A percentile compares a stretch with the other conserved stretches of the same genome.
Evolutionary conservation across 2,113 vertebrate genomes (phyloP).

Genomic region (Aythya baeri): DNA sequence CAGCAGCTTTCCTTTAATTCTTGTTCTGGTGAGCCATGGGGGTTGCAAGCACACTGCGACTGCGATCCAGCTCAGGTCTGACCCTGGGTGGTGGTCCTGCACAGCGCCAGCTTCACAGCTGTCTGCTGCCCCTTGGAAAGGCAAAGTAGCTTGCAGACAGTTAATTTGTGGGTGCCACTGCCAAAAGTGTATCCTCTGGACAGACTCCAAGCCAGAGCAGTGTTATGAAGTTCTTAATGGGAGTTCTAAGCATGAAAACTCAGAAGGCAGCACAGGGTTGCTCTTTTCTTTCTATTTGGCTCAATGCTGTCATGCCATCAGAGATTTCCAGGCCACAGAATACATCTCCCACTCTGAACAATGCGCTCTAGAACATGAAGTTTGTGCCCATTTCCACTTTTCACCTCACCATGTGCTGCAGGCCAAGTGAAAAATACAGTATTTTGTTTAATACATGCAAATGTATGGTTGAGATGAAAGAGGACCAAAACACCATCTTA

Average conservation of each 20-base stretch:
- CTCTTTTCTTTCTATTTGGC: not conserved
- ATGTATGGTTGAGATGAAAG: accelerated
- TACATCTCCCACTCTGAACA: not conserved
- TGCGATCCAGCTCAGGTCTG: not conserved
- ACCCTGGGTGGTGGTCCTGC: not conserved
- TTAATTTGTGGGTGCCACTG: accelerated
- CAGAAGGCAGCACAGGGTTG: not conserved
- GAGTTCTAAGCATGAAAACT: not conserved
- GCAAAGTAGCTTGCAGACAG: not conserved
- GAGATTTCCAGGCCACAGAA: not conserved
- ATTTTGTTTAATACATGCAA: not conserved
- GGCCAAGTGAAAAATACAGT: not conserved
- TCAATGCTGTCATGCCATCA: accelerated
- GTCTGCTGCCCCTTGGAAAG: not conserved
- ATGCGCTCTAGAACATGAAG: not conserved
- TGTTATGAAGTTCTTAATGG: not conserved
- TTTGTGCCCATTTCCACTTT: not conserved
- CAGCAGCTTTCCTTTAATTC: constrained; percentile 60
- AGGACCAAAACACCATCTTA: not conserved
- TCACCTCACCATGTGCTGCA: not conserved
- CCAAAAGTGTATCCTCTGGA: not conserved
- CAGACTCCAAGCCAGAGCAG: accelerated
- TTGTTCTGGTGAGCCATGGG: not conserved
- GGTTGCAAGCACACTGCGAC: accelerated
- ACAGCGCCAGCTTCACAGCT: not conserved